These are phyloP conservation scores for Probosciger aterrimus DNA, from an alignment of 2,113 vertebrate species.

Conservation along the genomic window DNA sequence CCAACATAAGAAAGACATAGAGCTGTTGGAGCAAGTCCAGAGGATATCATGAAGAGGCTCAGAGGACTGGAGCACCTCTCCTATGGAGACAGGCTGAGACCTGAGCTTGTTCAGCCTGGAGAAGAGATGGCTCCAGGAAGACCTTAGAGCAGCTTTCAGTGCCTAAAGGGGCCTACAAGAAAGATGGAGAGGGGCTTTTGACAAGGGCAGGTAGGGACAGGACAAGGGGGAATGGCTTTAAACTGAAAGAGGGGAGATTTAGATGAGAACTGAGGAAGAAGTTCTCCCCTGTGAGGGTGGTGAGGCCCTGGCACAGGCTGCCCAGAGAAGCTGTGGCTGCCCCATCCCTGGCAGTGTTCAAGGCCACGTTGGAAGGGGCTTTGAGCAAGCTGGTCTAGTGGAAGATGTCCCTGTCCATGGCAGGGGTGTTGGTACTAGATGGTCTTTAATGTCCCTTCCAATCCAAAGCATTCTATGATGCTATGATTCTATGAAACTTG, in stretches of 20 bases:
- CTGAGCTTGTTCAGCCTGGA: background rate
- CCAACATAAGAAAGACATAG: background rate
- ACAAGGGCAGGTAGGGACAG: background rate
- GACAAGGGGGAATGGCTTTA: background rate
- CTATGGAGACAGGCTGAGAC: background rate
- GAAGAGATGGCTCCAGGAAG: background rate
- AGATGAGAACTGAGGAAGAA: background rate
- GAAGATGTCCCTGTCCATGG: background rate
- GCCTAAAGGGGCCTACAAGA: background rate
- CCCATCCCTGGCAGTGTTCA: background rate
- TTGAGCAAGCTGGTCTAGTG: background rate
- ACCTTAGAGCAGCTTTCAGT: background rate
- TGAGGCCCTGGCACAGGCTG: background rate
- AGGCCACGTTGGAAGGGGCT: background rate
- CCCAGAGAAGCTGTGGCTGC: background rate
- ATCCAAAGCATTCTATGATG: background rate
- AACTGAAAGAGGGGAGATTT: background rate
- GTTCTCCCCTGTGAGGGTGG: background rate
- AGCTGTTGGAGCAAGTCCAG: background rate
- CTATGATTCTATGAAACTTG: background rate
- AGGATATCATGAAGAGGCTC: background rate
- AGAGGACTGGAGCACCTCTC: background rate
- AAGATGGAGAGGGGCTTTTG: background rate
- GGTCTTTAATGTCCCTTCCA: background rate
- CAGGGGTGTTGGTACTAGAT: background rate